Evolutionary conservation across 2,888 invertebrate genomes (phyloP).

Genomic region (Hoplodrina ambigua): DNA sequence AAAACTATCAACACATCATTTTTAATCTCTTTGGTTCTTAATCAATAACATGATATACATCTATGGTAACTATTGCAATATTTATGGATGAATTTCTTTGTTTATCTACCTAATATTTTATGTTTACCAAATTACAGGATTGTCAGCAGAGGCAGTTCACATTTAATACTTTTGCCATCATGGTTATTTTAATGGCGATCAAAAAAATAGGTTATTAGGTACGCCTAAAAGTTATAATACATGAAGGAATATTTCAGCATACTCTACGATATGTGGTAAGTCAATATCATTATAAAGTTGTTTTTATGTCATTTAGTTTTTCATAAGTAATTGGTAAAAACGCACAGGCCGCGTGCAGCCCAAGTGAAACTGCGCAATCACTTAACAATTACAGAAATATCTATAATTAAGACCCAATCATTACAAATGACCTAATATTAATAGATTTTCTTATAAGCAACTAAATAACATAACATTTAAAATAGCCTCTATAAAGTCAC

Average conservation of each 20-base stretch:
- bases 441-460: not conserved
- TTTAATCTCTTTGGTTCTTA: conserved; percentile 80
- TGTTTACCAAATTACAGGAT: not conserved
- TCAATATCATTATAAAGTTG: not conserved
- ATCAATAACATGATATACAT: conserved; percentile 61
- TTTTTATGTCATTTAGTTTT: not conserved
- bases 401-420: not conserved
- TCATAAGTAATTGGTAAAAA: not conserved
- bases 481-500: conserved; percentile 4
- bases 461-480: not conserved
- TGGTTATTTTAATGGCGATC: not conserved
- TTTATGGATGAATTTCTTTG: not conserved
- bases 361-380: no score
- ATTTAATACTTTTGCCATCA: not conserved
- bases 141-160: not conserved
- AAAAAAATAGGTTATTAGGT: not conserved
- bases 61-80: conserved; percentile 59
- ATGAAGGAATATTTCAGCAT: conserved; percentile 21
- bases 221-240: not conserved
- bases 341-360: not conserved
- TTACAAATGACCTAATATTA: no score
- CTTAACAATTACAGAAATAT: not conserved
- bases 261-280: conserved; percentile 33
- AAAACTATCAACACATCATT: conserved; percentile 65
- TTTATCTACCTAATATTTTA: not conserved